These are phyloP conservation scores for Prunella himalayana DNA, from an alignment of 2,113 vertebrate genomes.

Conservation along the genomic window DNA sequence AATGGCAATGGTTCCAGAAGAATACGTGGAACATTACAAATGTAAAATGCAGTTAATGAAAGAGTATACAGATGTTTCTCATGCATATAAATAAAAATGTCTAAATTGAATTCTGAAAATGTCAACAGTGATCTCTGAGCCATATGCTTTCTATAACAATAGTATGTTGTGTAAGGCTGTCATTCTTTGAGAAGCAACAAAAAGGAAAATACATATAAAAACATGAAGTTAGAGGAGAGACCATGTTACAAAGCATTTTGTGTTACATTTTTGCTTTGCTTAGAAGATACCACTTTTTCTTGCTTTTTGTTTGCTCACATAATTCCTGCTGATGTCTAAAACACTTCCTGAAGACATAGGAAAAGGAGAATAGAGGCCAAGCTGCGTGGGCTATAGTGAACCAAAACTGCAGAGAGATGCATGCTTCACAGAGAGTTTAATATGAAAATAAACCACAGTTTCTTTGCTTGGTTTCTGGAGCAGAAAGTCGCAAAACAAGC, in stretches of 20 bases:
- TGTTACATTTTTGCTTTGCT: neutral
- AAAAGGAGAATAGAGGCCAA: constrained; percentile 21
- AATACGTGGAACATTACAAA: constrained; percentile 38
- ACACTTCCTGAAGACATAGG: neutral
- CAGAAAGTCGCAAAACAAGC: constrained; percentile 53
- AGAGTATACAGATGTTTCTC: constrained; percentile 39
- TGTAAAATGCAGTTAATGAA: constrained; percentile 48
- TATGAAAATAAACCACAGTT: constrained; percentile 47
- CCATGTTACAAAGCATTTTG: neutral
- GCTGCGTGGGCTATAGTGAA: neutral
- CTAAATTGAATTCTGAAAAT: constrained; percentile 45
- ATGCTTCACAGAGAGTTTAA: constrained; percentile 1
- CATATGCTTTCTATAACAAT: constrained; percentile 17
- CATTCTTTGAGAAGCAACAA: neutral
- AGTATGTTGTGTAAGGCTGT: neutral
- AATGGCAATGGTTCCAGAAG: constrained; percentile 16
- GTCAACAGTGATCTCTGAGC: neutral
- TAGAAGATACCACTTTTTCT: neutral
- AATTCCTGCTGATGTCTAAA: neutral
- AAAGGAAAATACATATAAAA: neutral
- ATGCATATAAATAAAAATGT: constrained; percentile 54
- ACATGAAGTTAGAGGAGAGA: neutral
- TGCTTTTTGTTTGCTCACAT: neutral
- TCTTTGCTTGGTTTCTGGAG: constrained; percentile 56
- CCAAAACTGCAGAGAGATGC: constrained; percentile 15